Evolutionary conservation across 2,888 invertebrate species (phyloP).

Genomic region (Pandemis corylana): DNA sequence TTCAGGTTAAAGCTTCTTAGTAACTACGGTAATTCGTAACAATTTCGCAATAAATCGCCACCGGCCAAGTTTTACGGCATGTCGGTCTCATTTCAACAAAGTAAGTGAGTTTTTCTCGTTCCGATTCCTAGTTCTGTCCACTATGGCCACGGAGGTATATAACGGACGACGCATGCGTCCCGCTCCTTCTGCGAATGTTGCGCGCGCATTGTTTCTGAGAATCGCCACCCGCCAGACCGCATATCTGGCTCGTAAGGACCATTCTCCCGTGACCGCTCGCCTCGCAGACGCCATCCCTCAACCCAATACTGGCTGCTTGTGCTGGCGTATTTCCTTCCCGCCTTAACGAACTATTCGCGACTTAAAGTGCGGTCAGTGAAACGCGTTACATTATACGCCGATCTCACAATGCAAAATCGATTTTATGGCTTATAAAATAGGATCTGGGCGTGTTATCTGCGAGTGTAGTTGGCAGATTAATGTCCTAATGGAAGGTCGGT

Average conservation of each 20-base stretch:
- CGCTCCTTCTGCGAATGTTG: conserved; percentile 80
- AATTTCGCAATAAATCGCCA: conserved; percentile 76
- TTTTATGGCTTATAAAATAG: conserved; percentile 66
- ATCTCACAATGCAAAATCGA: conserved; percentile 61
- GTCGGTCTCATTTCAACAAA: conserved; percentile 75
- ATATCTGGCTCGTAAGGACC: conserved; percentile 67
- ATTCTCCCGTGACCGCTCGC: conserved; percentile 62
- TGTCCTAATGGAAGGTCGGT: conserved; percentile 63
- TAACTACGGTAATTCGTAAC: conserved; percentile 71
- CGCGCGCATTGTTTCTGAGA: conserved; percentile 80
- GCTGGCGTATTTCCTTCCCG: conserved; percentile 69
- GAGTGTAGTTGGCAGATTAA: conserved; percentile 63
- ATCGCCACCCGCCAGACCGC: conserved; percentile 71
- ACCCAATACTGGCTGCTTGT: conserved; percentile 50
- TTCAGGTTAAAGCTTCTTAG: conserved; percentile 51
- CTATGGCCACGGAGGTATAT: conserved; percentile 62
- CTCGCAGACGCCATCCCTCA: conserved; percentile 70
- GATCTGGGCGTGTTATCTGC: conserved; percentile 61
- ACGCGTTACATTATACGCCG: conserved; percentile 49
- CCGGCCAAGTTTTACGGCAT: conserved; percentile 62
- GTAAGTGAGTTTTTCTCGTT: conserved; percentile 78
- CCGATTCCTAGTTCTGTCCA: conserved; percentile 76
- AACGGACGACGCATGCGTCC: conserved; percentile 71
- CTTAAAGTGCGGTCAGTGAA: conserved; percentile 56
- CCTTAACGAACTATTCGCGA: conserved; percentile 62